Evolutionary conservation across 2,797 vertebrate species (phyloP).

Genomic region (Garrulus glandarius): DNA sequence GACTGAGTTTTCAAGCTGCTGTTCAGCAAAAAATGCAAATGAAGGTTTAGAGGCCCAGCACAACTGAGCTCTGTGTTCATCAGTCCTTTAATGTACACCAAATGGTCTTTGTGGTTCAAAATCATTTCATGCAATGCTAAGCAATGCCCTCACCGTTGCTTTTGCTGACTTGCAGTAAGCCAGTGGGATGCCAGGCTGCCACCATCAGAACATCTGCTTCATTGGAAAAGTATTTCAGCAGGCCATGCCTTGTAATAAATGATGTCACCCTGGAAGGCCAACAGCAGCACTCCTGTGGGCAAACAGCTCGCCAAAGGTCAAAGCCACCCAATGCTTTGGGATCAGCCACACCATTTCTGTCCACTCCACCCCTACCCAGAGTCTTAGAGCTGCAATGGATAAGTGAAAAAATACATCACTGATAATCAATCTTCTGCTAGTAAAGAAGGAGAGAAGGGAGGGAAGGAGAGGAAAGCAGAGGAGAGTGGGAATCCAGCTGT

Average conservation of each 20-base stretch:
- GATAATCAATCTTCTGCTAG: background rate
- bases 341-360: background rate
- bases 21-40: background rate
- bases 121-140: background rate
- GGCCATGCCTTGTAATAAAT: background rate
- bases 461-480: background rate
- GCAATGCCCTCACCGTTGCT: background rate
- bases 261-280: background rate
- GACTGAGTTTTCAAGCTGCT: background rate
- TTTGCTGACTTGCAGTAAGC: slow-evolving; percentile 14
- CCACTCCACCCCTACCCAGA: background rate
- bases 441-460: background rate
- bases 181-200: slow-evolving; percentile 13
- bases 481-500: background rate
- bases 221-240: background rate
- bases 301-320: background rate
- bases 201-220: slow-evolving; percentile 19
- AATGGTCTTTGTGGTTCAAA: background rate
- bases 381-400: background rate
- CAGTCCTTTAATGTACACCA: background rate
- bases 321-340: background rate
- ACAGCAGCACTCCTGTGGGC: background rate
- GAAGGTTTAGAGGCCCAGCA: background rate
- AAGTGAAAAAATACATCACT: background rate
- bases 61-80: background rate